Evolutionary conservation across 2,888 invertebrate genomes (phyloP).

Genomic region (Petrophora chlorosata): DNA sequence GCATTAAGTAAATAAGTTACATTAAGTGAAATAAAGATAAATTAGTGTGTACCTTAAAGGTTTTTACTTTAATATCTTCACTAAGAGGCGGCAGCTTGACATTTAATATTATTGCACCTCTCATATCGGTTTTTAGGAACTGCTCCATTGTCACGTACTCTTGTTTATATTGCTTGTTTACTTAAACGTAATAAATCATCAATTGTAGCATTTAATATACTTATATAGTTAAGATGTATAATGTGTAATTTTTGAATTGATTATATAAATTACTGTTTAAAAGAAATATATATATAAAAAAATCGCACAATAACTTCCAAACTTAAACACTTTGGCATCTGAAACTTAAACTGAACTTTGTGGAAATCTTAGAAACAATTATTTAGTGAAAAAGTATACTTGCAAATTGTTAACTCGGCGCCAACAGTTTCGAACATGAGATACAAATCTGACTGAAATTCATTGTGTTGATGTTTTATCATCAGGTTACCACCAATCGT

Average conservation of each 20-base stretch:
- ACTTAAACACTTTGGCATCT: too few relatives aligned
- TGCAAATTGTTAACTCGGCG: slow-evolving; percentile 52
- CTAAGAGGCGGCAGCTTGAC: slow-evolving; percentile 67
- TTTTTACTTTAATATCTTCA: slow-evolving; percentile 74
- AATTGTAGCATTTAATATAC: background rate
- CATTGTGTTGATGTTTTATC: slow-evolving; percentile 85
- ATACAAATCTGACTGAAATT: slow-evolving; percentile 88
- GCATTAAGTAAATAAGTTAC: background rate
- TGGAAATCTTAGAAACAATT: too few relatives aligned
- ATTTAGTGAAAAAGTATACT: slow-evolving; percentile 19
- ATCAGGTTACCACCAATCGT: slow-evolving; percentile 88
- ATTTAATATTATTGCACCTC: slow-evolving; percentile 44
- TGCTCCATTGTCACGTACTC: slow-evolving; percentile 57
- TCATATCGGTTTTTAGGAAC: slow-evolving; percentile 56
- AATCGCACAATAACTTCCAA: too few relatives aligned
- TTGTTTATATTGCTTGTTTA: slow-evolving; percentile 30
- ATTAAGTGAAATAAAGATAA: background rate
- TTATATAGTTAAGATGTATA: too few relatives aligned
- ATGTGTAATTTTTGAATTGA: background rate
- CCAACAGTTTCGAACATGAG: slow-evolving; percentile 66
- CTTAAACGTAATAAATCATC: slow-evolving; percentile 39
- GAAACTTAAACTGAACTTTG: too few relatives aligned
- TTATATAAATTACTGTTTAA: too few relatives aligned
- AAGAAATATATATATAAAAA: too few relatives aligned
- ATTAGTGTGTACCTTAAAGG: slow-evolving; percentile 78